Evolutionary conservation across 2,113 vertebrate species (phyloP).

Genomic region (Pituophis catenifer): DNA sequence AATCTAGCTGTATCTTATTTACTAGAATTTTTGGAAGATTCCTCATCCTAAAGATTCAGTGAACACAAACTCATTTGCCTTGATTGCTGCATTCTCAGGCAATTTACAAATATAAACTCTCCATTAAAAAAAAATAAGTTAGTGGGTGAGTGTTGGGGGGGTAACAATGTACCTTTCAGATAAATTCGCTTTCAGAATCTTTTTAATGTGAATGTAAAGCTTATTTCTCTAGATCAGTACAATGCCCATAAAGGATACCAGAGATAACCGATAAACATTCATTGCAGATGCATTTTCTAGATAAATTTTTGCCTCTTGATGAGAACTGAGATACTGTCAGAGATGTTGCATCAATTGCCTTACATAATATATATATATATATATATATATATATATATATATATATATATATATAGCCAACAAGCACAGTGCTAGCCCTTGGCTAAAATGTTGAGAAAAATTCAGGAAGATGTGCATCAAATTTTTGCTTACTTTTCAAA

Average conservation of each 20-base stretch:
- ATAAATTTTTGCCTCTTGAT: not conserved
- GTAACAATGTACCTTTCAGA: not conserved
- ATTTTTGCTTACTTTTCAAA: constrained; percentile 4
- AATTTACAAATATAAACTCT: not conserved
- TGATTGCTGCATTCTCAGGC: not conserved
- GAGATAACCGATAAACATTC: not conserved
- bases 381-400: too few relatives aligned
- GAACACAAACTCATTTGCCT: not conserved
- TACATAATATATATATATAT: not conserved
- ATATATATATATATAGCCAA: not conserved
- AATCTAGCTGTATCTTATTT: not conserved
- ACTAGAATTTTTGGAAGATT: not conserved
- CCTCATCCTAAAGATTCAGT: not conserved
- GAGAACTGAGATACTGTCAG: not conserved
- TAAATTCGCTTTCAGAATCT: not conserved
- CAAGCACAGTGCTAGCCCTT: not conserved
- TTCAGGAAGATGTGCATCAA: not conserved
- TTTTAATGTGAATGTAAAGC: not conserved
- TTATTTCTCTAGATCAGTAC: not conserved
- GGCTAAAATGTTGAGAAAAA: constrained; percentile 4
- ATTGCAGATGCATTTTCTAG: not conserved
- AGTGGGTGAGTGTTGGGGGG: not conserved
- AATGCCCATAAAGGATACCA: not conserved
- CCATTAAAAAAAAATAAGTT: not conserved
- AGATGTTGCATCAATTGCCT: not conserved